Evolutionary conservation across 1,140 invertebrate species (phyloP), one percentile per base, ranked within the genome.

Genomic region (Physella acuta): DNA sequence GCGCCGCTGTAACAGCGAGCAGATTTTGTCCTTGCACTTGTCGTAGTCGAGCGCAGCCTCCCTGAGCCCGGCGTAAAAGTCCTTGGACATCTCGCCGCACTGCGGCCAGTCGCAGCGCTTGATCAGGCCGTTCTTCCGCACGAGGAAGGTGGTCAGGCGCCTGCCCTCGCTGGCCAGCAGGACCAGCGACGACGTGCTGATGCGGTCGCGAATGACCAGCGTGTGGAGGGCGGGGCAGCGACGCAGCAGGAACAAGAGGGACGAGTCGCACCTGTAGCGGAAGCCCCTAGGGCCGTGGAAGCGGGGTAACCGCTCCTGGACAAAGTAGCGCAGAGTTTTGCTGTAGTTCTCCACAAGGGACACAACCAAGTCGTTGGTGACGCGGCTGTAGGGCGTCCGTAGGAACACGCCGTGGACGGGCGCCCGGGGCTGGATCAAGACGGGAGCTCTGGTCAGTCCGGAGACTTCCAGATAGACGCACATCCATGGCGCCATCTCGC

Each of bases 151-250:
- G 37, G 86, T 84, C 30, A 95, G 84, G 66, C 88, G 88, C 2
- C 89, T 89, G 0, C 88, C 88, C 52, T 80, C 73, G 11, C 68
- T 64, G 0, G 90, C 91, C 34, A 94, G 86, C n/a, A 94, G 84
- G 33, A 94, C 81, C 17, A 93, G 86, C 0, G 92, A 93, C 0
- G 90, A 87, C 0, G 92, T 93, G 0, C 92, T 94, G 61, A 94
- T 88, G 78, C 91, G 86, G 77, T 94, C 92, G 3, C 91, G 87
- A 24, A 94, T 88, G 73, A 92, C 89, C 76, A 92, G 75, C 2
- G 89, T 91, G 59, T 88, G 85, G n/a, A 92, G 73, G 73, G 88
- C 87, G 26, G 85, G 87, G 80, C 90, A 92, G 56, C 88, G 85
- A 37, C 89, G 81, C 49, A 87, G 87, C 37, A 92, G 77, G 11